Base-by-base conservation (phyloP, 2,797 vertebrate species). In the Taeniopygia guttata region DNA sequence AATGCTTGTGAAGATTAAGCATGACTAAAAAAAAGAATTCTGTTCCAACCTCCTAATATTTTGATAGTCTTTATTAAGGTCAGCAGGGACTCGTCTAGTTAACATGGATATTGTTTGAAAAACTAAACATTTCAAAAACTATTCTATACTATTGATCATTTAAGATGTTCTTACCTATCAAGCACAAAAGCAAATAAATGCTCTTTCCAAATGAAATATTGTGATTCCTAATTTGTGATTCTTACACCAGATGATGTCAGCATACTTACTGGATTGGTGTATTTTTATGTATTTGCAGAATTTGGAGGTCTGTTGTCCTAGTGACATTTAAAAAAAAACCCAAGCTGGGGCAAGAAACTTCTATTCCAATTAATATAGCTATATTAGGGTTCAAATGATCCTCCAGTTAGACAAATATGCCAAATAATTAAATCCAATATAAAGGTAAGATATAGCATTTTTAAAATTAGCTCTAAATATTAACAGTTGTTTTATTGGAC, bases 21-120 rank as follows among this genome's bases (percentile, higher is more conserved):
- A 36, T 69, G 55, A 22, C 68, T 94, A n/a, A 92, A 92, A 87
- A 87, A 96, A 88, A 83, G 54, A 85, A 84, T 69, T 84, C 77
- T 87, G 4, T 64, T 87, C 64, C 74, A 77, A 52, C 21, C 25
- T 93, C 51, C 69, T 46, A 32, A 40, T 96, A 91, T 93, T 96
- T 91, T 87, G 42, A 89, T 72, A 67, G 58, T 43, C 83, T 81
- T 32, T n/a, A 32, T 8, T 67, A 34, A 14, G 42, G 78, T 92
- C 84, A 83, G 16, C 14, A 43, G 62, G 30, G 64, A 66, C 78
- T 94, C 4, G 9, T 38, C 66, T 34, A n/a, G 42, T 90, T 82
- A 91, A 48, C 11, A 26, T 81, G 42, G 66, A 48, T 16, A 52
- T 32, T 73, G 19, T 66, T 86, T 92, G 72, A 85, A 73, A 89